A percentile compares a stretch with the other conserved stretches of the same genome.
These are phyloP conservation scores for Daubentonia madagascariensis DNA, from an alignment of 2,113 vertebrate species.

Conservation along the genomic window DNA sequence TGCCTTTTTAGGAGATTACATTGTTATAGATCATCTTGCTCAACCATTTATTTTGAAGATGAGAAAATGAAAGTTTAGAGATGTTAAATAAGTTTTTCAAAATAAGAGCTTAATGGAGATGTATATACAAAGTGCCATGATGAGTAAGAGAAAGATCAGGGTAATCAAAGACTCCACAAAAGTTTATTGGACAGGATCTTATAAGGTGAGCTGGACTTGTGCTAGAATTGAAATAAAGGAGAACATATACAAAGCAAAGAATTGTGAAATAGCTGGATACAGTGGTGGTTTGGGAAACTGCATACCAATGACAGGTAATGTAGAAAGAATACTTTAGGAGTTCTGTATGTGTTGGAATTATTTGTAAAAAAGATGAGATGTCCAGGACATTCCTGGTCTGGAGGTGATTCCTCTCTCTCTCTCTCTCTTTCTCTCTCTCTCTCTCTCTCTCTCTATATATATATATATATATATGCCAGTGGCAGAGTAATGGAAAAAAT, in stretches of 20 bases:
- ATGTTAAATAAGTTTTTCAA: background rate
- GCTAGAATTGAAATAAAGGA: background rate
- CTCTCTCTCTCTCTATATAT: background rate
- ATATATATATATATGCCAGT: background rate
- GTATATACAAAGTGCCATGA: background rate
- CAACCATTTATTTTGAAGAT: slow-evolving; percentile 21
- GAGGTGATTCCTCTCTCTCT: background rate
- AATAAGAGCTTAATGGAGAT: background rate
- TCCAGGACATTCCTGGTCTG: background rate
- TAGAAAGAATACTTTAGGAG: background rate
- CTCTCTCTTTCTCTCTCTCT: too few species aligned
- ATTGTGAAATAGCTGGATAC: background rate
- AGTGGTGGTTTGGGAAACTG: background rate
- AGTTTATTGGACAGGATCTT: background rate
- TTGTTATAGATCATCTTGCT: background rate
- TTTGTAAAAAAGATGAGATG: background rate
- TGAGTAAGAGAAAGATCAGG: background rate
- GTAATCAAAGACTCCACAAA: background rate
- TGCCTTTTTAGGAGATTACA: background rate
- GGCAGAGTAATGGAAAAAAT: background rate
- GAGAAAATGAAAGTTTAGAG: slow-evolving; percentile 31
- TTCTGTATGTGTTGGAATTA: background rate
- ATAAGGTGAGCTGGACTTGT: background rate
- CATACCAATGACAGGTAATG: background rate
- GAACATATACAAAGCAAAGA: background rate